Conservation (phyloP, 2,797 vertebrate genomes). For the Denticeps clupeoides region DNA sequence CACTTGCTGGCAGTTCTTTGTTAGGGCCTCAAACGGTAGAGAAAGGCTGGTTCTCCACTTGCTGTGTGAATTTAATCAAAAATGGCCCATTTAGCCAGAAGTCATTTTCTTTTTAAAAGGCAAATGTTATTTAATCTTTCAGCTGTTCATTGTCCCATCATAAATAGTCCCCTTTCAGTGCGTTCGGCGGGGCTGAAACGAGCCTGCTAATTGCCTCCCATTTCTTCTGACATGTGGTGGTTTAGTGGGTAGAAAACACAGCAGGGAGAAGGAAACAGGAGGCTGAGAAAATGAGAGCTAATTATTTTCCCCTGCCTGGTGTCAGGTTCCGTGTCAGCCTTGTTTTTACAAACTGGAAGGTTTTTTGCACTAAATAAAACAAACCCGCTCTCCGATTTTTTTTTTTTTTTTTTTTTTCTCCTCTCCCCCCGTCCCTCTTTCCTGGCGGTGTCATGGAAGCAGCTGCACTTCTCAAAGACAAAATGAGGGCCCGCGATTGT, state of each 20-base stretch:
- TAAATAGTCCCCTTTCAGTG: conserved; percentile 99
- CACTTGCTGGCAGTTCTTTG: conserved; percentile 76
- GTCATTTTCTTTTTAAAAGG: conserved; percentile 99
- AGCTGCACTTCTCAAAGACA: conserved; percentile 99
- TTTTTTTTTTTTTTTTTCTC: conserved; percentile 55
- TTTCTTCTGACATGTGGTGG: conserved; percentile 99
- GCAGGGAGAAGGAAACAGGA: conserved; percentile 99
- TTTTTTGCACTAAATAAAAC: conserved; percentile 99
- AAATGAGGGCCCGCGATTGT: conserved; percentile 99
- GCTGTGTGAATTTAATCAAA: conserved; percentile 99
- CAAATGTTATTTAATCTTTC: conserved; percentile 99
- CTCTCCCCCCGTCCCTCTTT: conserved; percentile 53
- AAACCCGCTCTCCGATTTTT: conserved; percentile 74
- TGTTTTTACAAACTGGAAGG: conserved; percentile 99
- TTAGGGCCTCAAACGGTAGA: conserved; percentile 62
- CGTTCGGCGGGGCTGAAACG: conserved; percentile 99
- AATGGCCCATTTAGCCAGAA: conserved; percentile 99
- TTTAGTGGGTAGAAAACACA: conserved; percentile 99
- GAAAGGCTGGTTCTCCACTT: conserved; percentile 96
- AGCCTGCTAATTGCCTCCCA: conserved; percentile 99
- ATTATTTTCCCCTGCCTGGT: conserved; percentile 99
- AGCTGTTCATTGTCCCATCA: conserved; percentile 99
- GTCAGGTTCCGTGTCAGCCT: conserved; percentile 99
- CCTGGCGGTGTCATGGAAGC: conserved; percentile 99
- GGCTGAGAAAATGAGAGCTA: conserved; percentile 99